Evolutionary conservation across 2,113 vertebrate species (phyloP), one percentile per base, ranked within the genome.

Genomic region (Lucifuga dentata): DNA sequence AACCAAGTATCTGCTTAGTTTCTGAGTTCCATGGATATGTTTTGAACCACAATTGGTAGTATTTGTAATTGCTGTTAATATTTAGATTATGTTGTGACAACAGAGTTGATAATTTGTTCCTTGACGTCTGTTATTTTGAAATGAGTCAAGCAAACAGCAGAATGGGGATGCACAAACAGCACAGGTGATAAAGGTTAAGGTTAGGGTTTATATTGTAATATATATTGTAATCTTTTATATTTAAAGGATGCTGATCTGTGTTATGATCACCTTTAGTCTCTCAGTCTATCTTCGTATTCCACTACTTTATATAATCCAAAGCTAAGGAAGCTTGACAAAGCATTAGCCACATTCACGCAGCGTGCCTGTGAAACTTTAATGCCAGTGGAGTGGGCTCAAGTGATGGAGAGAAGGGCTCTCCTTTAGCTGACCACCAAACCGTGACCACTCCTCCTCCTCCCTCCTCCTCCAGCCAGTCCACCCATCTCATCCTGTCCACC

Each of bases 311-410:
- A 44, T 24, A 65, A 69, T 29, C 19, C 7, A 11, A 16, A 35
- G 19, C 36, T 45, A 21, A 26, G 51, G 39, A 56, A 46, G 24
- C 35, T 29, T 13, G 13, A 61, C 3, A 2, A 33, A 59, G 56
- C 16, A 2, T 5, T 19, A 8, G 29, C 9, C 32, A 71, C 72
- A 62, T 85, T 86, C 79, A 50, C 68, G 26, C n/a, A 35, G 60
- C 13, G 8, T 4, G 2, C 20, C 40, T 5, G 12, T 43, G 43
- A 69, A 53, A 71, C 38, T 11, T 23, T 8, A 62, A 44, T 26
- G 21, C 3, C 9, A 9, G 33, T 50, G 41, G 16, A 78, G 69
- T 55, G 66, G 8, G 15, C 46, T 53, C 59, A 38, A 52, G 60
- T 64, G 35, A 68, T 26, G 5, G 1, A 63, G 32, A 59, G 33